phyloP scores from a whole-genome alignment of 2,888 invertebrate species.

The Drymonia ruficornis region DNA sequence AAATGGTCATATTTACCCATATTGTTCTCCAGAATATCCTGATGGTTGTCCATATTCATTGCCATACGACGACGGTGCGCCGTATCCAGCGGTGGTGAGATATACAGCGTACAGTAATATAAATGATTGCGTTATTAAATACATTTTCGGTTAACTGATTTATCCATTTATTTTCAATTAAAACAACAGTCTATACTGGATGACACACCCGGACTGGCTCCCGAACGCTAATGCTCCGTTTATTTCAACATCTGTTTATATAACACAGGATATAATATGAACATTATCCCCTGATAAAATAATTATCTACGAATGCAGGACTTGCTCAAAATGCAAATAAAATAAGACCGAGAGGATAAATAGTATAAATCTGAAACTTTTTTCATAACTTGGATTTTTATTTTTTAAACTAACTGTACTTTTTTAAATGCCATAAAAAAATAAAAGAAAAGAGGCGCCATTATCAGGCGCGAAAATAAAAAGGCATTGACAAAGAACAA shows the following conservation, averaged over 20 bases:
- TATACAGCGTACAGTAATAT: slow-evolving; percentile 57
- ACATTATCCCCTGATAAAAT: slow-evolving; percentile 55
- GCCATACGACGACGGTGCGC: slow-evolving; percentile 33
- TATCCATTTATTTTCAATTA: slow-evolving; percentile 45
- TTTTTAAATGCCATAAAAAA: no score
- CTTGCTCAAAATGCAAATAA: slow-evolving; percentile 30
- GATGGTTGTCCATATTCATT: slow-evolving; percentile 7
- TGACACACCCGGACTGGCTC: slow-evolving; percentile 64
- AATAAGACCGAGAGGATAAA: slow-evolving; percentile 6
- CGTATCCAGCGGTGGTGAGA: slow-evolving; percentile 62
- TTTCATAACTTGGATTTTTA: not conserved
- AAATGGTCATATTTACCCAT: slow-evolving; percentile 51
- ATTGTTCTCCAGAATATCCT: slow-evolving; percentile 13
- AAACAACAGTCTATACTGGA: slow-evolving; percentile 47
- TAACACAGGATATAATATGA: slow-evolving; percentile 58
- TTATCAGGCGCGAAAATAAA: slow-evolving; percentile 2
- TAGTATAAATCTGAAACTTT: not conserved
- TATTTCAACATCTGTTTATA: slow-evolving; percentile 53
- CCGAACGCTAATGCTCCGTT: slow-evolving; percentile 40
- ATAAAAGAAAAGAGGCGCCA: not conserved
- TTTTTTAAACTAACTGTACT: not conserved
- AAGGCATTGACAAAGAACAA: not conserved
- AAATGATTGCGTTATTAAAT: slow-evolving; percentile 52
- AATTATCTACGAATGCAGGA: slow-evolving; percentile 46
- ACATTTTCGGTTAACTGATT: slow-evolving; percentile 44